Percentiles rank a stretch among this genome's conserved stretches.
These are phyloP conservation scores for Passer montanus DNA, from an alignment of 2,113 vertebrate species.

Conservation along the genomic window DNA sequence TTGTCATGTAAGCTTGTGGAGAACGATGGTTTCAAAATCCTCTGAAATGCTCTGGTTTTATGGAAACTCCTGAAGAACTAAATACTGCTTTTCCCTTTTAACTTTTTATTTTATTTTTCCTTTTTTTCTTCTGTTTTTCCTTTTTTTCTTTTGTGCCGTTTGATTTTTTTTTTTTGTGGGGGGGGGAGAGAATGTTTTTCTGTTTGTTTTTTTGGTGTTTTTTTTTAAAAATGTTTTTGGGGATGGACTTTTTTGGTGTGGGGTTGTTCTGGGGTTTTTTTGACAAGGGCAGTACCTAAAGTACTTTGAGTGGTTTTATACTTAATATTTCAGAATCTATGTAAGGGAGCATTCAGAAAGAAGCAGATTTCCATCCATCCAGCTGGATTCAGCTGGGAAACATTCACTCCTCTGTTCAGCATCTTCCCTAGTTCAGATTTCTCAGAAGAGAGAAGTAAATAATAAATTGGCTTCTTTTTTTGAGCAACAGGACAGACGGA, in stretches of 20 bases:
- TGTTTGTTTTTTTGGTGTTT: not conserved
- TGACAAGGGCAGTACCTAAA: not conserved
- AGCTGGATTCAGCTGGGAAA: not conserved
- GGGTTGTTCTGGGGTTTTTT: not conserved
- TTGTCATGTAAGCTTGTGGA: not conserved
- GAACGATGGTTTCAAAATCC: not conserved
- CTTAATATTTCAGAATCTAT: not conserved
- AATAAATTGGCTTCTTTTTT: not conserved
- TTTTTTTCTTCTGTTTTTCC: not conserved
- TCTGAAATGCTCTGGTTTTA: not conserved
- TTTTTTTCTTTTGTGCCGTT: not conserved
- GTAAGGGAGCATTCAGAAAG: not conserved
- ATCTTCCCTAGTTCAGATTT: not conserved
- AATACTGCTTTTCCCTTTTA: not conserved
- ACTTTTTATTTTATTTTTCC: not conserved
- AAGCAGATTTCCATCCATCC: not conserved
- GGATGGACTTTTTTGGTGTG: not conserved
- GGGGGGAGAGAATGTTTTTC: rapidly evolving
- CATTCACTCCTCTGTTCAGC: not conserved
- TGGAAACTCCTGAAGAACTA: not conserved
- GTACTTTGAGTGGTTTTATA: not conserved
- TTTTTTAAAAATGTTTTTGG: not conserved
- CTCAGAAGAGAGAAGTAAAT: not conserved
- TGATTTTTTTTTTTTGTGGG: no score
- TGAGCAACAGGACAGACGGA: not conserved